These are phyloP conservation scores for Octomys mimax DNA, from an alignment of 2,797 vertebrate genomes.

Conservation along the genomic window DNA sequence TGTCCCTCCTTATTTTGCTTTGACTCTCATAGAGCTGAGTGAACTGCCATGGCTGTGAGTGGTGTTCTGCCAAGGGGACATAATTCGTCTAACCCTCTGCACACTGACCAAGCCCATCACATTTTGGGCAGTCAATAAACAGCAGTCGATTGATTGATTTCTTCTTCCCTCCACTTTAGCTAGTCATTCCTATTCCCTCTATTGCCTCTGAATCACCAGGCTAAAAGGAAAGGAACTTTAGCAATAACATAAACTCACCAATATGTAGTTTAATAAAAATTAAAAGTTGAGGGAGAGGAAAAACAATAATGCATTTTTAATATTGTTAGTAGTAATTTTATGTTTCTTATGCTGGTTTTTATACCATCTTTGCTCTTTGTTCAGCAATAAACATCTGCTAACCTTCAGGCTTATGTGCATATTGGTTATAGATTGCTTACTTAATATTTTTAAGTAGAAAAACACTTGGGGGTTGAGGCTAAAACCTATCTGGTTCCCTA, in stretches of 20 bases:
- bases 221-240: neutral
- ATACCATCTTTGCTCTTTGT: neutral
- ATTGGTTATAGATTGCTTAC: neutral
- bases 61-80: neutral
- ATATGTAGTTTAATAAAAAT: neutral
- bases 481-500: neutral
- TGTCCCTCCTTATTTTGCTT: conserved; percentile 27
- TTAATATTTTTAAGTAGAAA: conserved; percentile 36
- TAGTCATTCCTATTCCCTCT: neutral
- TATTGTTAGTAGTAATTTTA: neutral
- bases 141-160: neutral
- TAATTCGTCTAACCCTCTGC: neutral
- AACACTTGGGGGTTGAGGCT: neutral
- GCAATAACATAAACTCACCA: neutral
- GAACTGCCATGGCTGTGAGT: neutral
- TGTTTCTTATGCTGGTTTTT: conserved; percentile 20
- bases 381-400: neutral
- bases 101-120: neutral
- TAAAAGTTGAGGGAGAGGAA: neutral
- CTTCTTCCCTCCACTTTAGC: neutral
- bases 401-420: neutral
- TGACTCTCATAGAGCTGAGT: neutral
- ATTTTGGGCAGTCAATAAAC: neutral
- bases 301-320: conserved; percentile 8
- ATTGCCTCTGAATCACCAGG: neutral